Percentiles rank a stretch among this genome's conserved stretches.
These are phyloP conservation scores for Amphipoea oculea DNA, from an alignment of 2,888 invertebrate genomes.

Conservation along the genomic window DNA sequence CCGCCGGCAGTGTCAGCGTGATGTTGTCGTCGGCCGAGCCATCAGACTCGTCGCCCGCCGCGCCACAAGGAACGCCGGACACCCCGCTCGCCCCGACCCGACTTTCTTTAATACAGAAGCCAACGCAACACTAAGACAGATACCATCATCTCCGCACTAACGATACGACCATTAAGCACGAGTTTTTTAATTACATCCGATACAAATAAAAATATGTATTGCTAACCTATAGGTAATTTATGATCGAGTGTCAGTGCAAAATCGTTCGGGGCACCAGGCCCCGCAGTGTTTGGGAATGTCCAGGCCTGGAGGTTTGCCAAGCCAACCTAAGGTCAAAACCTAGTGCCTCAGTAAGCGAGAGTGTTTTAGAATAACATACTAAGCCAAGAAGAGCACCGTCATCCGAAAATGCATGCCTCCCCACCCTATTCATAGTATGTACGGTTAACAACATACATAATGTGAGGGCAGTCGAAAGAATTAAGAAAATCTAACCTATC, in stretches of 20 bases:
- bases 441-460: background rate
- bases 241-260: background rate
- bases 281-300: background rate
- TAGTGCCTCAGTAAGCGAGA: background rate
- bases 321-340: background rate
- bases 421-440: background rate
- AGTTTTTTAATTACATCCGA: background rate
- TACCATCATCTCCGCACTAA: slow-evolving; percentile 9
- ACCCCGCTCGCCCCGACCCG: slow-evolving; percentile 59
- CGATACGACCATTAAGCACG: background rate
- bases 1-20: slow-evolving; percentile 90
- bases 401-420: background rate
- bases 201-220: background rate
- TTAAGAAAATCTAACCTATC: too few species aligned
- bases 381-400: background rate
- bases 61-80: slow-evolving; percentile 52
- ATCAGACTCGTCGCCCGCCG: slow-evolving; percentile 86
- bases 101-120: slow-evolving; percentile 65
- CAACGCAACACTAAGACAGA: slow-evolving; percentile 53
- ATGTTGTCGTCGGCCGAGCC: slow-evolving; percentile 91
- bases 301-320: background rate
- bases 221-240: background rate
- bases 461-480: too few species aligned
- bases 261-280: background rate
- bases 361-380: background rate